Evolutionary conservation across 2,797 vertebrate species (phyloP), one percentile per base, ranked within the genome.

Genomic region (Phalanger gymnotis): DNA sequence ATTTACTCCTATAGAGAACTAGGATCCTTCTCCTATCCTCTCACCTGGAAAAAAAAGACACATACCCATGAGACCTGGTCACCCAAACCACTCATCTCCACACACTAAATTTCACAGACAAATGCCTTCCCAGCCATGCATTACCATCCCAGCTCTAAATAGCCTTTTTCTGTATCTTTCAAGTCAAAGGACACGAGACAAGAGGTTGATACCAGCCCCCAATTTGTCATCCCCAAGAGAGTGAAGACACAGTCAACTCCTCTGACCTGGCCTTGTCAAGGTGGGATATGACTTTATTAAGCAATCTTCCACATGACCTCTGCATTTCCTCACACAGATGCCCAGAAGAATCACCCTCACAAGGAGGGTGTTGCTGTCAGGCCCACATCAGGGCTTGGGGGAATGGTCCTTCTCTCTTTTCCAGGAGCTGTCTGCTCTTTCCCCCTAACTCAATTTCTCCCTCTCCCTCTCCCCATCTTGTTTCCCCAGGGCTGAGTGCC

Each of bases 91-190:
- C 54, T 95, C 34, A 54, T 22, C 27, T 47, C 57, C 40, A 57
- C 53, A 92, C 4, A 34, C 54, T 90, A 6, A 87, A 55, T 90
- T 89, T 66, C 53, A 93, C 52, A 93, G n/a, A 56, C 54, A 10
- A 94, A 90, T 57, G 87, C 34, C 34, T 90, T 92, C 9, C 56
- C 73, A 53, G 55, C 61, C 28, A 66, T 13, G 6, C 1, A 13
- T 92, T 93, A 58, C 66, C 95, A 30, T 53, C 25, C 4, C 61
- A 93, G 22, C 27, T 81, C 54, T 92, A 90, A 95, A 61, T 53
- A 87, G 25, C 51, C 58, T 27, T 6, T 53, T 92, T 90, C 94
- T 95, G 93, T 66, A 54, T 92, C 51, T 96, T 54, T 87, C 66
- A 66, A 96, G 87, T 34, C 53, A 91, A 93, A 89, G 30, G 81